phyloP scores from a whole-genome alignment of 2,797 vertebrate genomes.

The Molothrus ater region DNA sequence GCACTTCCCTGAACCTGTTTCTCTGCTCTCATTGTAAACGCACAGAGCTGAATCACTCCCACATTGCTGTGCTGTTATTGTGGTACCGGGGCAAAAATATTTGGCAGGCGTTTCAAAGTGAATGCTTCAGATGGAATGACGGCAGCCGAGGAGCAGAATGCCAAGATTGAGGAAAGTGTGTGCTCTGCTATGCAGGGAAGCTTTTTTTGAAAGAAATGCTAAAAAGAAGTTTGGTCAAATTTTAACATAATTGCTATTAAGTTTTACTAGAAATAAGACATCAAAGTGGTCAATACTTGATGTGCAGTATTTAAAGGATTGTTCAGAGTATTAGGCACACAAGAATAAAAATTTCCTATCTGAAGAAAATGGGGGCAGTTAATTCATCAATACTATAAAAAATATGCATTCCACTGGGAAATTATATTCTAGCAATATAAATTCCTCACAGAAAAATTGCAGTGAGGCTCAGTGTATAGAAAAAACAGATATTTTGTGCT shows the following conservation, averaged over 20 bases:
- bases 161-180: slow-evolving; percentile 71
- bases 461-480: slow-evolving; percentile 14
- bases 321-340: background rate
- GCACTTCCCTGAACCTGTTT: background rate
- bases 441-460: slow-evolving; percentile 58
- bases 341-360: slow-evolving; percentile 11
- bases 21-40: slow-evolving; percentile 23
- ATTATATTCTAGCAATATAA: slow-evolving; percentile 67
- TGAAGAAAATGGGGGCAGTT: background rate
- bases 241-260: slow-evolving; percentile 21
- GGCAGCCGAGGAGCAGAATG: slow-evolving; percentile 65
- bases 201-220: slow-evolving; percentile 43
- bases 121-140: slow-evolving; percentile 72
- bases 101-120: slow-evolving; percentile 79
- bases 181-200: slow-evolving; percentile 41
- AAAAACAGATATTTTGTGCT: slow-evolving; percentile 67
- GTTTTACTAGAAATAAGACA: background rate
- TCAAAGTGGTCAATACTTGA: background rate
- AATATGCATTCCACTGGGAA: slow-evolving; percentile 54
- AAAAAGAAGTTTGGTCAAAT: slow-evolving; percentile 34
- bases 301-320: background rate
- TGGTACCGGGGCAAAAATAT: slow-evolving; percentile 76
- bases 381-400: slow-evolving; percentile 47
- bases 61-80: slow-evolving; percentile 72
- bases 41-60: slow-evolving; percentile 63